These are phyloP conservation scores for Aythya baeri DNA, from an alignment of 2,113 vertebrate genomes.

Conservation along the genomic window DNA sequence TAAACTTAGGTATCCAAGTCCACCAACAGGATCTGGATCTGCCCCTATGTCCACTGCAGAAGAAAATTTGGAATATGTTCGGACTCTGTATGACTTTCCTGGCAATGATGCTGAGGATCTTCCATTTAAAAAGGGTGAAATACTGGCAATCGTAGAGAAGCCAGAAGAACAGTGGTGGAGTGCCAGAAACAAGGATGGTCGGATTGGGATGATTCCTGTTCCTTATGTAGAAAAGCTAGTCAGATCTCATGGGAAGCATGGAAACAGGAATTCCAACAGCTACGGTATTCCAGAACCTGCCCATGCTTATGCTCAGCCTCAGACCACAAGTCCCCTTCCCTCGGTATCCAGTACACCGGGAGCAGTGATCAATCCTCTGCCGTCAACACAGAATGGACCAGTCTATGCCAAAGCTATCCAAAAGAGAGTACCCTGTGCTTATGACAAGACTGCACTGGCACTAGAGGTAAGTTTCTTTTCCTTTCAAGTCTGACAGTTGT, in stretches of 20 bases:
- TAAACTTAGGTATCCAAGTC: slow-evolving; percentile 85
- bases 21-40: slow-evolving; percentile 79
- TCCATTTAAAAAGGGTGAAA: slow-evolving; percentile 95
- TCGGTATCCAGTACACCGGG: slow-evolving; percentile 84
- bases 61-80: slow-evolving; percentile 92
- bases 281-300: slow-evolving; percentile 97
- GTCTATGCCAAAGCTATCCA: slow-evolving; percentile 97
- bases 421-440: slow-evolving; percentile 97
- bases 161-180: slow-evolving; percentile 99
- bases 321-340: slow-evolving; percentile 90
- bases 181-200: slow-evolving; percentile 95
- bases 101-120: slow-evolving; percentile 97
- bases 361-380: slow-evolving; percentile 86
- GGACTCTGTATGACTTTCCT: slow-evolving; percentile 97
- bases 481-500: background rate
- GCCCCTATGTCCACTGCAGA: slow-evolving; percentile 79
- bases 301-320: slow-evolving; percentile 92
- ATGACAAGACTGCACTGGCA: slow-evolving; percentile 97
- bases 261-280: slow-evolving; percentile 95
- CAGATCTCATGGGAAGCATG: slow-evolving; percentile 82
- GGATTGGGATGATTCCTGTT: slow-evolving; percentile 96
- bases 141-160: slow-evolving; percentile 94
- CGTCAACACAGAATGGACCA: slow-evolving; percentile 94
- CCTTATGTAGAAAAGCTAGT: slow-evolving; percentile 96
- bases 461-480: slow-evolving; percentile 85